Evolutionary conservation across 2,113 vertebrate genomes (phyloP).

Genomic region (Circaetus gallicus): DNA sequence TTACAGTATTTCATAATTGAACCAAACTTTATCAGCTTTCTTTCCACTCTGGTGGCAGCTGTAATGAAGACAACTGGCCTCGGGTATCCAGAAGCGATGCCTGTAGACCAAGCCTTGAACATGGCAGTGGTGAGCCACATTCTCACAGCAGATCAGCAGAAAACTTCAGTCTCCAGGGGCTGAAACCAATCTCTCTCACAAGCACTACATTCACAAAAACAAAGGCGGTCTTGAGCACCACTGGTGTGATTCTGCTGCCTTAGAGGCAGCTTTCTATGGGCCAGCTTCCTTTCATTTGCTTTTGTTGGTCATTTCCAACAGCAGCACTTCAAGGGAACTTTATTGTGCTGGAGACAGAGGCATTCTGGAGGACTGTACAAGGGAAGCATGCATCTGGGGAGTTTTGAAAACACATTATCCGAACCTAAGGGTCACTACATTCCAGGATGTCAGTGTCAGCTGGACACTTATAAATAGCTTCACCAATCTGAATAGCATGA

Average conservation of each 20-base stretch:
- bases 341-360: conserved; percentile 3
- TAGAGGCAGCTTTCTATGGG: background rate
- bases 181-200: background rate
- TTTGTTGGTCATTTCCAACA: conserved; percentile 19
- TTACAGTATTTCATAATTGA: background rate
- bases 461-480: conserved; percentile 9
- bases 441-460: background rate
- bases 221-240: background rate
- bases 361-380: background rate
- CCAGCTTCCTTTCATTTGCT: background rate
- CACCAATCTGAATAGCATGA: background rate
- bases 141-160: background rate
- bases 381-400: background rate
- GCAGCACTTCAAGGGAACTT: conserved; percentile 27
- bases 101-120: background rate
- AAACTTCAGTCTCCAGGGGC: background rate
- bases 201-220: background rate
- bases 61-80: background rate
- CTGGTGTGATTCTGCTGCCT: background rate
- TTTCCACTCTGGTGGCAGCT: background rate
- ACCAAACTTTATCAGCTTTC: background rate
- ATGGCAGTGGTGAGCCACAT: background rate
- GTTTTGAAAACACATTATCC: background rate
- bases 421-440: background rate
- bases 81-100: fast-evolving